phyloP scores from a whole-genome alignment of 2,113 vertebrate genomes.

The Vulpes lagopus region DNA sequence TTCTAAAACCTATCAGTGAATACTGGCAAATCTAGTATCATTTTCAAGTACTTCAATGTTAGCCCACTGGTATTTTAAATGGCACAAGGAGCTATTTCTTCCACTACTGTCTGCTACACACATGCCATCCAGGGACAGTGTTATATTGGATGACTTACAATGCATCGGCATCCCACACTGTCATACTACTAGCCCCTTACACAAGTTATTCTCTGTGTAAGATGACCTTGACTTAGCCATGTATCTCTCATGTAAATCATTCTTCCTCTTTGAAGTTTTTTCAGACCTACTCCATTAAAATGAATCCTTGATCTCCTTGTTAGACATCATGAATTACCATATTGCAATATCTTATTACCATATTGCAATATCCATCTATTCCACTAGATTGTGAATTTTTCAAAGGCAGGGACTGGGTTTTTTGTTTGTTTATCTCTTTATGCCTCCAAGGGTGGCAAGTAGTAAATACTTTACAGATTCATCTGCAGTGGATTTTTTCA shows the following conservation, averaged over 20 bases:
- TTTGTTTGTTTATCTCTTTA: neutral
- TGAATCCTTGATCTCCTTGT: neutral
- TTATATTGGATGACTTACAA: neutral
- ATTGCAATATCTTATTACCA: neutral
- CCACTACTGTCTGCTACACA: neutral
- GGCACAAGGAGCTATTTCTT: neutral
- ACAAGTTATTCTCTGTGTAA: neutral
- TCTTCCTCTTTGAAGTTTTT: neutral
- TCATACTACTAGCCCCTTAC: neutral
- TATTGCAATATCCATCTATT: neutral
- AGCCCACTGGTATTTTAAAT: neutral
- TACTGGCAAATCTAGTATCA: neutral
- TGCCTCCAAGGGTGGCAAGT: neutral
- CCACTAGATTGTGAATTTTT: neutral
- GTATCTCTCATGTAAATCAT: neutral
- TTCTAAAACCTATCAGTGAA: neutral
- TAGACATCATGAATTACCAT: neutral
- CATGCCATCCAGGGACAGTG: rapidly evolving
- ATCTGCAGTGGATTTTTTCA: neutral
- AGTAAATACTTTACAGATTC: neutral
- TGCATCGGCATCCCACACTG: neutral
- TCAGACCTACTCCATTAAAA: neutral
- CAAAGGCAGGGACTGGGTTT: neutral
- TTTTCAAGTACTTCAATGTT: neutral
- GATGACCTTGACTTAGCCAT: neutral